phyloP scores from a whole-genome alignment of 2,888 invertebrate species.

The Diabrotica balteata region DNA sequence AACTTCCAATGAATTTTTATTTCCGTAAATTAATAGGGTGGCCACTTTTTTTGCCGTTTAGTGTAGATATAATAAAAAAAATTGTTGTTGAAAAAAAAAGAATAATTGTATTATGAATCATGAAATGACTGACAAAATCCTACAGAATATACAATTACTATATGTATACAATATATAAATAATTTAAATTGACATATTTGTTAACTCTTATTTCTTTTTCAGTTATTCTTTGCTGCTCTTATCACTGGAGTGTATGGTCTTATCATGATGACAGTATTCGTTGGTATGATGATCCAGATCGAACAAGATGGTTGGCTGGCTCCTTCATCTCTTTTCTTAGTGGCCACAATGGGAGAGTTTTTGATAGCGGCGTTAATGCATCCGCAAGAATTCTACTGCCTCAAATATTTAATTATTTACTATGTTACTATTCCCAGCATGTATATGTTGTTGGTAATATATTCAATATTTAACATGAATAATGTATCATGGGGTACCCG shows the following conservation, averaged over 20 bases:
- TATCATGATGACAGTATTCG: slow-evolving; percentile 86
- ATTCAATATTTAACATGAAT: slow-evolving; percentile 91
- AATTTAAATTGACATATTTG: too few relatives aligned
- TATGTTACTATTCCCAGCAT: slow-evolving; percentile 93
- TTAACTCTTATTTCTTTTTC: slow-evolving; percentile 40
- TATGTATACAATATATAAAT: too few relatives aligned
- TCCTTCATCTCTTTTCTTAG: slow-evolving; percentile 84
- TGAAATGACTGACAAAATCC: too few relatives aligned
- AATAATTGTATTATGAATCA: too few relatives aligned
- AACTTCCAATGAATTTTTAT: too few relatives aligned
- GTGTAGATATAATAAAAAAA: too few relatives aligned
- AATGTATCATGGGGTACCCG: slow-evolving; percentile 95
- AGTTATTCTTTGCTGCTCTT: slow-evolving; percentile 76
- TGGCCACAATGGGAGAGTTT: slow-evolving; percentile 69
- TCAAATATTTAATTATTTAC: slow-evolving; percentile 81
- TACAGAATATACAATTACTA: too few relatives aligned
- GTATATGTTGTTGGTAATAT: slow-evolving; percentile 91
- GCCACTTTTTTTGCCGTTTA: too few relatives aligned
- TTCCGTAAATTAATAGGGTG: too few relatives aligned
- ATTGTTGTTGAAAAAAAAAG: too few relatives aligned
- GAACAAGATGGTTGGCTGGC: slow-evolving; percentile 80
- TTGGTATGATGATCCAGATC: slow-evolving; percentile 81
- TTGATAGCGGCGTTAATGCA: slow-evolving; percentile 74
- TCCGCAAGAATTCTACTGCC: slow-evolving; percentile 78
- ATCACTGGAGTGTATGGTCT: slow-evolving; percentile 82